phyloP scores from a whole-genome alignment of 2,113 vertebrate species.

The Anser cygnoides region DNA sequence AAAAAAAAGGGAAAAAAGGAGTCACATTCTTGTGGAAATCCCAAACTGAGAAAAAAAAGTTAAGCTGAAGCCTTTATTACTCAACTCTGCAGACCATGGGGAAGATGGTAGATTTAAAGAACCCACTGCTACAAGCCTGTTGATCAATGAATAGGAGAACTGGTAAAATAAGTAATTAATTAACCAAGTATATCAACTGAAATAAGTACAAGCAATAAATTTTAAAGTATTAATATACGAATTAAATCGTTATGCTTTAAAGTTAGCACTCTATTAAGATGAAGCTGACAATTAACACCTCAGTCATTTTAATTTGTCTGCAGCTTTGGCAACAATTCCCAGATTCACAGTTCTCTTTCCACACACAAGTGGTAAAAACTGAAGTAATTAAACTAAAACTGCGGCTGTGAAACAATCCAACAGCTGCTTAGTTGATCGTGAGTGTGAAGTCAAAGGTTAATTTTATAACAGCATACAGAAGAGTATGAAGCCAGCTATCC shows the following conservation, averaged over 20 bases:
- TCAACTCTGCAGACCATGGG: background rate
- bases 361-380: background rate
- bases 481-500: background rate
- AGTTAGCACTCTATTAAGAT: background rate
- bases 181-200: background rate
- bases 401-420: background rate
- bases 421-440: background rate
- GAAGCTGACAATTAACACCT: background rate
- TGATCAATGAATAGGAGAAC: background rate
- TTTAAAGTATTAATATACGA: background rate
- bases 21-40: background rate
- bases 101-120: background rate
- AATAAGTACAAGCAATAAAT: background rate
- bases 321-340: background rate
- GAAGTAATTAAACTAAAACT: background rate
- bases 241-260: background rate
- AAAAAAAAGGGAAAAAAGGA: background rate
- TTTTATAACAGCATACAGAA: background rate
- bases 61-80: background rate
- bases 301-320: background rate
- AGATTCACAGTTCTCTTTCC: background rate
- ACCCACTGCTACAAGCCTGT: background rate
- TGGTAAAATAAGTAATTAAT: background rate
- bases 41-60: background rate
- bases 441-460: conserved; percentile 27